A percentile compares a stretch with the other conserved stretches of the same genome.
phyloP scores from a whole-genome alignment of 2,888 invertebrate species.

The Parapristionchus giblindavisi region DNA sequence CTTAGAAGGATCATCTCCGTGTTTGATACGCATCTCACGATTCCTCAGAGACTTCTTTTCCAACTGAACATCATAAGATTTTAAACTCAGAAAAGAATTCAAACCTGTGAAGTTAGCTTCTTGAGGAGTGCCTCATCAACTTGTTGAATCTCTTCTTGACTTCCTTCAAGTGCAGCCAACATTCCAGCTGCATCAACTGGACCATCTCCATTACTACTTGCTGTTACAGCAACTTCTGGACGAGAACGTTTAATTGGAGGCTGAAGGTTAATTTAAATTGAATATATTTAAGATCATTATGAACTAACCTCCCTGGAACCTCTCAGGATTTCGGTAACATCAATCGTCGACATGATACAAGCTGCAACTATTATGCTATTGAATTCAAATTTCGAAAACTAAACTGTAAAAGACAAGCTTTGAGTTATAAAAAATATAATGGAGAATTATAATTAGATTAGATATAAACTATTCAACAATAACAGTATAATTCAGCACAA shows the following conservation, averaged over 20 bases:
- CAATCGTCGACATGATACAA: constrained; percentile 59
- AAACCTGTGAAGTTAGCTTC: constrained; percentile 54
- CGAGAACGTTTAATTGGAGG: constrained; percentile 55
- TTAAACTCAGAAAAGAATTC: not conserved
- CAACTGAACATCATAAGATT: constrained; percentile 45
- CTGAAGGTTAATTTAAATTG: constrained; percentile 41
- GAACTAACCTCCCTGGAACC: constrained; percentile 39
- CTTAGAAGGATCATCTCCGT: constrained; percentile 78
- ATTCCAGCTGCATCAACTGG: constrained; percentile 37
- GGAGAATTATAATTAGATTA: too few relatives aligned
- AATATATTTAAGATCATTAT: constrained; percentile 7
- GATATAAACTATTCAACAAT: too few relatives aligned
- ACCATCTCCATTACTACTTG: constrained; percentile 14
- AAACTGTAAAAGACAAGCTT: too few relatives aligned
- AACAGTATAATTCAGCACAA: too few relatives aligned
- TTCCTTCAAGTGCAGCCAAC: constrained; percentile 29
- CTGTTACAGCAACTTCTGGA: constrained; percentile 41
- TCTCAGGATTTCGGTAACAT: constrained; percentile 53
- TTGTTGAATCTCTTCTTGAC: constrained; percentile 32
- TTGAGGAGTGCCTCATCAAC: constrained; percentile 62
- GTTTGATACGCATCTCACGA: constrained; percentile 97
- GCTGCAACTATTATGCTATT: too few relatives aligned
- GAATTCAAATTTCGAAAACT: too few relatives aligned
- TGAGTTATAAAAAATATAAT: too few relatives aligned
- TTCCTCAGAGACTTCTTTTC: constrained; percentile 93